phyloP scores from a whole-genome alignment of 2,113 vertebrate genomes.

The Rhea americana region DNA sequence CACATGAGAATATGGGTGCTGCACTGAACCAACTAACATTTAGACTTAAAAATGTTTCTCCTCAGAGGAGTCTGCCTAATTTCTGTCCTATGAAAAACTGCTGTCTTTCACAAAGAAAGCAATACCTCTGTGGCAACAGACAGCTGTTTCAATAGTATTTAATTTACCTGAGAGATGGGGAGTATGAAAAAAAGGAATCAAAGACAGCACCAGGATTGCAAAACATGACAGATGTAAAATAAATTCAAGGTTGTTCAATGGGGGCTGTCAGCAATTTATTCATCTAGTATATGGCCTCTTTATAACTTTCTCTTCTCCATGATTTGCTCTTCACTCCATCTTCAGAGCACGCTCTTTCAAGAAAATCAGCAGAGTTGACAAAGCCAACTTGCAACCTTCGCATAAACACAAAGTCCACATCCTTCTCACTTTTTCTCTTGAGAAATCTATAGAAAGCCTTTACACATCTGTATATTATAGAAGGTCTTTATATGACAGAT shows the following conservation, averaged over 20 bases:
- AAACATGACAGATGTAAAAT: conserved; percentile 11
- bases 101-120: conserved; percentile 31
- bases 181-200: not conserved
- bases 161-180: conserved; percentile 45
- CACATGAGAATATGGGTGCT: not conserved
- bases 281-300: not conserved
- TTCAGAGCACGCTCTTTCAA: conserved; percentile 27
- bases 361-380: conserved; percentile 10
- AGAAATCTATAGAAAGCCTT: not conserved
- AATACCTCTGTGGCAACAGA: conserved; percentile 16
- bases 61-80: conserved; percentile 35
- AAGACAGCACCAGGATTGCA: not conserved
- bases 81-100: conserved; percentile 28
- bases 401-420: not conserved
- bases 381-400: conserved; percentile 1
- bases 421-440: not conserved
- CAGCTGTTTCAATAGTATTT: conserved; percentile 55
- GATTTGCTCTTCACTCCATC: not conserved
- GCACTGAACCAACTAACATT: conserved; percentile 41
- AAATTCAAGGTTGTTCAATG: conserved; percentile 44
- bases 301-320: conserved; percentile 9
- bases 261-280: conserved; percentile 25
- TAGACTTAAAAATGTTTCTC: conserved; percentile 36
- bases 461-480: not conserved
- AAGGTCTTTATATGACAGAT: not conserved